Evolutionary conservation across 2,888 invertebrate species (phyloP).

Genomic region (Aethes cnicana): DNA sequence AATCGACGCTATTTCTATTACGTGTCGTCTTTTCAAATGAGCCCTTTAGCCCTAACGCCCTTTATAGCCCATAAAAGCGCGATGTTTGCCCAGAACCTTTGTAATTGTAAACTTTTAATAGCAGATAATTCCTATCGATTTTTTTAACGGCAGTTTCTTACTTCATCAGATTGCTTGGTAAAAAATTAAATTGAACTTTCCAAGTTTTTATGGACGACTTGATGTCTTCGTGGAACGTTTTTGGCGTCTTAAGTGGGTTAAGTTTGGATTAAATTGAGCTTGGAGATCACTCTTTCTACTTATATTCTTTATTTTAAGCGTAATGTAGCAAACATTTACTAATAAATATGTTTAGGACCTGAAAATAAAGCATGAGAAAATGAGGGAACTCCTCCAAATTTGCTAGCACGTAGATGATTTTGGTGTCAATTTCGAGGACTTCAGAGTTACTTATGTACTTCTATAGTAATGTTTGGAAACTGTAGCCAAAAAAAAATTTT

Average conservation of each 20-base stretch:
- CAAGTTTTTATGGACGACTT: constrained; percentile 6
- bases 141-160: constrained; percentile 15
- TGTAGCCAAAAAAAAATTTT: no score
- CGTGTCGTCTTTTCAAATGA: background rate
- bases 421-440: no score
- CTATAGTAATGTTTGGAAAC: no score
- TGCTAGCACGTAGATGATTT: no score
- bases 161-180: constrained; percentile 28
- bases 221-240: constrained; percentile 14
- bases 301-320: no score
- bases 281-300: background rate
- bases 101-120: constrained; percentile 36
- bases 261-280: constrained; percentile 1
- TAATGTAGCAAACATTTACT: no score
- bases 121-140: constrained; percentile 22
- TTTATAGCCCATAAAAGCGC: constrained; percentile 40
- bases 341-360: no score
- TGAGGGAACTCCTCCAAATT: no score
- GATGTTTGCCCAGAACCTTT: constrained; percentile 38
- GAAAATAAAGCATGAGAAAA: no score
- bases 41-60: constrained; percentile 33
- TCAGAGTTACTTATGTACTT: no score
- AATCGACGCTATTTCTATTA: no score
- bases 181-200: constrained; percentile 5
- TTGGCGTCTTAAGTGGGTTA: background rate